A percentile compares a stretch with the other conserved stretches of the same genome.
Evolutionary conservation across 2,797 vertebrate genomes (phyloP).

Genomic region (Thripadectes ignobilis): DNA sequence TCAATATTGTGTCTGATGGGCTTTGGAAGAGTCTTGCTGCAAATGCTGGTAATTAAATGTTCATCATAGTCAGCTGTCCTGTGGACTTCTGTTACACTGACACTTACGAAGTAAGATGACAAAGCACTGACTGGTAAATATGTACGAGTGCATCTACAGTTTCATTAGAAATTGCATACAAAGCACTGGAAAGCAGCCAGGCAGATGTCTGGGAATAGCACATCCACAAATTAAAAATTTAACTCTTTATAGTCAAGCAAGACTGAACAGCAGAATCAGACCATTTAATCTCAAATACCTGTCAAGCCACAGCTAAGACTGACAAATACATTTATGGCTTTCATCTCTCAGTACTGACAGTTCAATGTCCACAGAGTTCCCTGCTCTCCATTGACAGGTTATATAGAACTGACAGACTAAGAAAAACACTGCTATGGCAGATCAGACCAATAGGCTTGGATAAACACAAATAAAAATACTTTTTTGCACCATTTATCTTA

Average conservation of each 20-base stretch:
- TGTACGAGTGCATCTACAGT: not conserved
- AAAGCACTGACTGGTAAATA: not conserved
- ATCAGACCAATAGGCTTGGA: not conserved
- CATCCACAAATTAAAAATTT: not conserved
- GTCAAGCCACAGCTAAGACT: not conserved
- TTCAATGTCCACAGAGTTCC: not conserved
- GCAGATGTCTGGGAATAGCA: not conserved
- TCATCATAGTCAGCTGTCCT: not conserved
- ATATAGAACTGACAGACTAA: not conserved
- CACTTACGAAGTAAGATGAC: not conserved
- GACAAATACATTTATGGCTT: not conserved
- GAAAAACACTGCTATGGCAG: not conserved
- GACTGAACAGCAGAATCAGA: conserved; percentile 15
- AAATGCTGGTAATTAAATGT: not conserved
- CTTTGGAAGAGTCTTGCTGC: not conserved
- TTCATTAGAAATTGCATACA: not conserved
- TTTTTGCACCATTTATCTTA: not conserved
- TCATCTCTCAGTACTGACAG: not conserved
- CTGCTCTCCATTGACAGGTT: not conserved
- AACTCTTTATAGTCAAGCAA: conserved; percentile 21
- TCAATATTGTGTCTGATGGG: not conserved
- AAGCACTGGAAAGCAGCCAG: conserved; percentile 32
- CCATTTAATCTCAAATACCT: not conserved
- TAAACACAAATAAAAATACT: not conserved
- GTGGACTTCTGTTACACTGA: not conserved